These are phyloP conservation scores for Eupleurogrammus muticus DNA, from an alignment of 2,797 vertebrate genomes.

Conservation along the genomic window DNA sequence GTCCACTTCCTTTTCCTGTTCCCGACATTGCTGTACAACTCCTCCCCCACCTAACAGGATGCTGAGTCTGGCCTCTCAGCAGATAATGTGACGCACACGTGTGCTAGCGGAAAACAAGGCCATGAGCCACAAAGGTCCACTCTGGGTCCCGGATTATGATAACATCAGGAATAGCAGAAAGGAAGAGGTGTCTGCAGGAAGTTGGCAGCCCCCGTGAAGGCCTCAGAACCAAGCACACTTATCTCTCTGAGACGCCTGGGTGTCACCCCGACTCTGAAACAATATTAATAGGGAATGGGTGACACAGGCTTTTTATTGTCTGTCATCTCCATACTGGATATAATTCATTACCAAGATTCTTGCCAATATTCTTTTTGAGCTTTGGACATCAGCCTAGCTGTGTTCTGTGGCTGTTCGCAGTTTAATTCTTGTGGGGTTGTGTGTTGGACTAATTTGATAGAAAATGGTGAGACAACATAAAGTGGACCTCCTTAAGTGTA, in stretches of 20 bases:
- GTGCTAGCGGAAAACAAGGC: slow-evolving; percentile 89
- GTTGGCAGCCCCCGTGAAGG: slow-evolving; percentile 75
- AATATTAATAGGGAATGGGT: slow-evolving; percentile 46
- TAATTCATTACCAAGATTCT: neutral
- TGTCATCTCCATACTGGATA: slow-evolving; percentile 41
- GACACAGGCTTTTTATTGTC: slow-evolving; percentile 45
- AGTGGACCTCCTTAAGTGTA: slow-evolving; percentile 35
- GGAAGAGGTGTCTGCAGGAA: slow-evolving; percentile 89
- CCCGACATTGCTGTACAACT: slow-evolving; percentile 77
- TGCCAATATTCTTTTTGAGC: neutral
- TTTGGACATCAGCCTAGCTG: neutral
- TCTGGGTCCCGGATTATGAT: slow-evolving; percentile 87
- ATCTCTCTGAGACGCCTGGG: slow-evolving; percentile 74
- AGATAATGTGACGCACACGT: slow-evolving; percentile 96
- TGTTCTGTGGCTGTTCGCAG: neutral
- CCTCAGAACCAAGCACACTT: slow-evolving; percentile 72
- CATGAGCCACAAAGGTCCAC: slow-evolving; percentile 93
- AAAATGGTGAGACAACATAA: slow-evolving; percentile 36
- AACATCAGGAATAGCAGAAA: slow-evolving; percentile 92
- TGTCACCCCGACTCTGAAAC: slow-evolving; percentile 55
- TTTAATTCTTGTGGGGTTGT: slow-evolving; percentile 10
- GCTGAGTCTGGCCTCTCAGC: slow-evolving; percentile 90
- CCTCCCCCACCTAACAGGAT: slow-evolving; percentile 87
- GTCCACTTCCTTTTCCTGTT: slow-evolving; percentile 97
- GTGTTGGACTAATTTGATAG: neutral